A percentile compares a stretch with the other conserved stretches of the same genome.
Evolutionary conservation across 2,113 vertebrate genomes (phyloP).

Genomic region (Rynchops niger): DNA sequence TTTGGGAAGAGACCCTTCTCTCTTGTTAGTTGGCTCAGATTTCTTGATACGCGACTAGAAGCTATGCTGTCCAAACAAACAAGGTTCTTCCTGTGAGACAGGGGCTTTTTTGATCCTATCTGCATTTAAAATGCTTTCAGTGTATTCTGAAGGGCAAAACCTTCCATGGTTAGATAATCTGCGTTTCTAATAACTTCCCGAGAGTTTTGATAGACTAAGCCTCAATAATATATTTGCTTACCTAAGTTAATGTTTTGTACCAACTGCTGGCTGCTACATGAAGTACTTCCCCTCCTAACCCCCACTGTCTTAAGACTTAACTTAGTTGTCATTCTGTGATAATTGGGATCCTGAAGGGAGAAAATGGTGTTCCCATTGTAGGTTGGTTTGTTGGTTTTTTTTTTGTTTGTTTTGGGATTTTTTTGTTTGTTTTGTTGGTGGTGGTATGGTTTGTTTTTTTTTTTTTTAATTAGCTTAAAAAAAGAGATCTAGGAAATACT

Average conservation of each 20-base stretch:
- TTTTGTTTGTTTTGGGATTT: too few species aligned
- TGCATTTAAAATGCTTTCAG: not conserved
- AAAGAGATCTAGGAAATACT: not conserved
- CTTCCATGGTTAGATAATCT: not conserved
- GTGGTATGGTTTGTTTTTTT: too few species aligned
- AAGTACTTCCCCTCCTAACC: not conserved
- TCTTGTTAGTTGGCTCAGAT: not conserved
- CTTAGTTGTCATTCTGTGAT: not conserved
- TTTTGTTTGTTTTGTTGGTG: too few species aligned
- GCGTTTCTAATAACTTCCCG: not conserved
- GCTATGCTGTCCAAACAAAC: not conserved
- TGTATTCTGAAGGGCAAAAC: not conserved
- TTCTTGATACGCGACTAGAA: not conserved
- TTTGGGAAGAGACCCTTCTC: not conserved
- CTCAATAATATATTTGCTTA: not conserved
- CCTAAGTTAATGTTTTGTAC: not conserved
- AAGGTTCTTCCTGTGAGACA: not conserved
- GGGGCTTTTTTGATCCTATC: not conserved
- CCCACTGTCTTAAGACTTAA: not conserved
- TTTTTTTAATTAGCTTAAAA: not conserved
- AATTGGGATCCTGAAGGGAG: not conserved
- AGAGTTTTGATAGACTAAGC: not conserved
- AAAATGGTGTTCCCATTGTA: not conserved
- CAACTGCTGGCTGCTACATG: not conserved
- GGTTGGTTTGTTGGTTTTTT: too few species aligned